Conservation (phyloP, 2,888 invertebrate species). For the Carpatolechia fugitivella region DNA sequence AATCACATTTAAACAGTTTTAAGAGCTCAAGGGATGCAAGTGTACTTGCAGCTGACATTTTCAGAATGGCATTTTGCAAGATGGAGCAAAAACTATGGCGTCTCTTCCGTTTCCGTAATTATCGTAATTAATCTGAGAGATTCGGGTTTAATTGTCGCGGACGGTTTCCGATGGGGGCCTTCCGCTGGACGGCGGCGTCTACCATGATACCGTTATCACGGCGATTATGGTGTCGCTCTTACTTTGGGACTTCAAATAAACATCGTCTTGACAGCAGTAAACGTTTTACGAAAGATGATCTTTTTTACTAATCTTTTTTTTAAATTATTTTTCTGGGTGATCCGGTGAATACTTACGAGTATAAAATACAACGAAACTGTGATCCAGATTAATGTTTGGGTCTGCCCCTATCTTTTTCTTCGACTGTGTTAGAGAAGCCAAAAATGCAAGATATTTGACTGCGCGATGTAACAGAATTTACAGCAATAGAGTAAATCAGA, state of each 20-base stretch:
- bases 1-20: not conserved
- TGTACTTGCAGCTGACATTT: conserved; percentile 37
- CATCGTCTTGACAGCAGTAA: no score
- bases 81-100: conserved; percentile 45
- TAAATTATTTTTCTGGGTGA: no score
- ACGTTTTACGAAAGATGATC: no score
- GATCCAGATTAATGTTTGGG: no score
- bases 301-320: no score
- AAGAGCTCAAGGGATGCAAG: conserved; percentile 6
- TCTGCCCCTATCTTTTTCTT: no score
- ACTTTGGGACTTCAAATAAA: not conserved
- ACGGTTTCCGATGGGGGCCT: conserved; percentile 57
- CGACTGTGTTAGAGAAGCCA: no score
- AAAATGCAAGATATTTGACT: no score
- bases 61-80: conserved; percentile 48
- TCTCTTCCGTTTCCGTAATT: conserved; percentile 74
- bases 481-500: no score
- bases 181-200: conserved; percentile 35
- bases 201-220: conserved; percentile 8
- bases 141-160: conserved; percentile 66
- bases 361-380: no score
- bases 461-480: no score
- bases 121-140: conserved; percentile 69
- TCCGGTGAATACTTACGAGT: no score
- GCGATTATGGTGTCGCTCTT: not conserved